Evolutionary conservation across 2,888 invertebrate species (phyloP).

Genomic region (Agrotis exclamationis): DNA sequence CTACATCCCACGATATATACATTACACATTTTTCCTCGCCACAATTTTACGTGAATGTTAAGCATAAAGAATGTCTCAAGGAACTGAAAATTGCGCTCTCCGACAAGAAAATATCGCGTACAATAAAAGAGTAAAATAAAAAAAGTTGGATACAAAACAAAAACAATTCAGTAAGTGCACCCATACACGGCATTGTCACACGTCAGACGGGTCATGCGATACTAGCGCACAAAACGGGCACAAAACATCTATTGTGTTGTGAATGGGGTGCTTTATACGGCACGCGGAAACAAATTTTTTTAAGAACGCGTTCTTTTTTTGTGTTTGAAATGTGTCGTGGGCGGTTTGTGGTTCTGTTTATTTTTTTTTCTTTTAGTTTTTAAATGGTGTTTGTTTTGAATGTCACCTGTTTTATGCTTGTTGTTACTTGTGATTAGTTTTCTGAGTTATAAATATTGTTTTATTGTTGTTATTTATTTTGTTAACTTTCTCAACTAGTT

Average conservation of each 20-base stretch:
- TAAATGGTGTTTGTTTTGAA: slow-evolving; percentile 11
- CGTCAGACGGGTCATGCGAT: slow-evolving; percentile 75
- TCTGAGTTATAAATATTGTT: background rate
- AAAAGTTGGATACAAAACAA: slow-evolving; percentile 75
- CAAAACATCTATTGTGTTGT: slow-evolving; percentile 86
- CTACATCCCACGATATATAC: slow-evolving; percentile 56
- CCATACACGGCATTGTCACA: slow-evolving; percentile 78
- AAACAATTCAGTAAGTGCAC: slow-evolving; percentile 89
- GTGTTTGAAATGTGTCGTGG: slow-evolving; percentile 71
- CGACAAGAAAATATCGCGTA: slow-evolving; percentile 67
- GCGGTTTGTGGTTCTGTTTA: slow-evolving; percentile 58
- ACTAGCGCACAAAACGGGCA: slow-evolving; percentile 78
- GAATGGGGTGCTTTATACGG: slow-evolving; percentile 88
- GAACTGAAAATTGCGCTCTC: slow-evolving; percentile 73
- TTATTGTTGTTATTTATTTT: background rate
- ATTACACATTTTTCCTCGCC: slow-evolving; percentile 63
- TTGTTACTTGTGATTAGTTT: background rate
- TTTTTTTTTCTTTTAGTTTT: slow-evolving; percentile 42
- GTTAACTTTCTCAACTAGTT: background rate
- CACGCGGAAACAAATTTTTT: slow-evolving; percentile 87
- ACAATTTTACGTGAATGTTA: slow-evolving; percentile 66
- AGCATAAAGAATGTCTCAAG: slow-evolving; percentile 74
- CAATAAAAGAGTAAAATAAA: slow-evolving; percentile 64
- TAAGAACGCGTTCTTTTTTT: slow-evolving; percentile 84
- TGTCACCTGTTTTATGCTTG: background rate